A percentile compares a stretch with the other conserved stretches of the same genome.
These are phyloP conservation scores for Megalops cyprinoides DNA, from an alignment of 2,797 vertebrate genomes.

Conservation along the genomic window DNA sequence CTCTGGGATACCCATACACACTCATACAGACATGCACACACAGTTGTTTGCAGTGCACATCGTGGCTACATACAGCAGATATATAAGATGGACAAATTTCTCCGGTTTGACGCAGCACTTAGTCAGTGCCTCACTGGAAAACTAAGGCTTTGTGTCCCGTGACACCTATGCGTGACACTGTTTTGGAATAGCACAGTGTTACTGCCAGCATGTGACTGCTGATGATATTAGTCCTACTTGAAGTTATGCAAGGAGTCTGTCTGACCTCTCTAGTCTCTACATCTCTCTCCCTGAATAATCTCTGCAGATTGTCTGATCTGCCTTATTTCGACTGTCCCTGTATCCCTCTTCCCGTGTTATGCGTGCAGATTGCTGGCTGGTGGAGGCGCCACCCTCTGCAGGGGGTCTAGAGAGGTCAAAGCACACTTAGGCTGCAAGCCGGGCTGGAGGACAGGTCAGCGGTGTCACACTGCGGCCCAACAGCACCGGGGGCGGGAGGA, in stretches of 20 bases:
- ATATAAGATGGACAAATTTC: no score
- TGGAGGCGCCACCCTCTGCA: no score
- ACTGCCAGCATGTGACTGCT: background rate
- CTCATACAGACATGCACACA: no score
- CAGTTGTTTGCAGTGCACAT: no score
- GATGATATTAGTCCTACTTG: background rate
- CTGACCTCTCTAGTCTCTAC: background rate
- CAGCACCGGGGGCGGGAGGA: background rate
- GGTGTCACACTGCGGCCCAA: background rate
- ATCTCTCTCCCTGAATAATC: background rate
- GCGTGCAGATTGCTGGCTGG: conserved; percentile 26
- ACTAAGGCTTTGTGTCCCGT: background rate
- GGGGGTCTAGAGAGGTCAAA: background rate
- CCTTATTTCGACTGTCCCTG: no score
- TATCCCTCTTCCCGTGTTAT: background rate
- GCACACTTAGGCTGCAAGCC: background rate
- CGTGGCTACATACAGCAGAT: no score
- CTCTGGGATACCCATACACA: no score
- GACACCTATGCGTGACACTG: no score
- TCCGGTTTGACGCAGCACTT: no score
- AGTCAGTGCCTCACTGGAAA: background rate
- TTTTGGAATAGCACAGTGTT: no score
- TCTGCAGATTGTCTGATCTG: background rate
- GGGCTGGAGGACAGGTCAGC: background rate
- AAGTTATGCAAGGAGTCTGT: background rate